A percentile compares a stretch with the other conserved stretches of the same genome.
Conservation (phyloP, 2,113 vertebrate species). For the Siphamia tubifer region DNA sequence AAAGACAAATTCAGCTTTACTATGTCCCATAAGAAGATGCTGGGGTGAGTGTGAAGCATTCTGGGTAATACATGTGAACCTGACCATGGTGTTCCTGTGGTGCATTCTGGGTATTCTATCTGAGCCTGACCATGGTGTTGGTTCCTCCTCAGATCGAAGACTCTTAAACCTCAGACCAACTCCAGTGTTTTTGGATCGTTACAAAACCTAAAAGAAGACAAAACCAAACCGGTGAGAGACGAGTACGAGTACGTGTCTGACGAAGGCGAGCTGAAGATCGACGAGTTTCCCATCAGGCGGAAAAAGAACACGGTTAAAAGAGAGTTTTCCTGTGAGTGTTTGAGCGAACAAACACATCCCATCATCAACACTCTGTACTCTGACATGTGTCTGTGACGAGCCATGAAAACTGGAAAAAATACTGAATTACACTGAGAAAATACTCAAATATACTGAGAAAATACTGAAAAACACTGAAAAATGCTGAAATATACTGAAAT, state of each 20-base stretch:
- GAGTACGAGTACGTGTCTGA: constrained; percentile 98
- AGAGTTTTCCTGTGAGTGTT: constrained; percentile 91
- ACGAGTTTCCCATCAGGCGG: constrained; percentile 97
- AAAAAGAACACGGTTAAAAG: constrained; percentile 93
- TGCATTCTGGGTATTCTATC: constrained; percentile 24
- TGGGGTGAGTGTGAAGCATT: constrained; percentile 86
- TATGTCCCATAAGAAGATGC: constrained; percentile 91
- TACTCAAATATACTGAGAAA: too few relatives aligned
- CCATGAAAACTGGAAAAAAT: too few relatives aligned
- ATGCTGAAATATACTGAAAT: too few relatives aligned
- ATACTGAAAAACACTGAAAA: too few relatives aligned
- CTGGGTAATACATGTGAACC: too few relatives aligned
- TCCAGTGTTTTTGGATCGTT: constrained; percentile 92
- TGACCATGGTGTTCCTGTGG: constrained; percentile 30
- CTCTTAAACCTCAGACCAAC: constrained; percentile 88
- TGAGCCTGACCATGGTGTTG: too few relatives aligned
- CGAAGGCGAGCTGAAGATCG: constrained; percentile 96
- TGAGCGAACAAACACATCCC: too few relatives aligned
- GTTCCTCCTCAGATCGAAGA: constrained; percentile 85
- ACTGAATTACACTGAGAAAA: too few relatives aligned
- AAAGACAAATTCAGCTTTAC: constrained; percentile 96
- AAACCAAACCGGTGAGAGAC: constrained; percentile 91
- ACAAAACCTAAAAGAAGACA: constrained; percentile 97
- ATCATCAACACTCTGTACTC: too few relatives aligned
- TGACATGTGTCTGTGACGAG: too few relatives aligned